Conservation (phyloP, 2,888 invertebrate species). For the Leptinotarsa rubiginosa region DNA sequence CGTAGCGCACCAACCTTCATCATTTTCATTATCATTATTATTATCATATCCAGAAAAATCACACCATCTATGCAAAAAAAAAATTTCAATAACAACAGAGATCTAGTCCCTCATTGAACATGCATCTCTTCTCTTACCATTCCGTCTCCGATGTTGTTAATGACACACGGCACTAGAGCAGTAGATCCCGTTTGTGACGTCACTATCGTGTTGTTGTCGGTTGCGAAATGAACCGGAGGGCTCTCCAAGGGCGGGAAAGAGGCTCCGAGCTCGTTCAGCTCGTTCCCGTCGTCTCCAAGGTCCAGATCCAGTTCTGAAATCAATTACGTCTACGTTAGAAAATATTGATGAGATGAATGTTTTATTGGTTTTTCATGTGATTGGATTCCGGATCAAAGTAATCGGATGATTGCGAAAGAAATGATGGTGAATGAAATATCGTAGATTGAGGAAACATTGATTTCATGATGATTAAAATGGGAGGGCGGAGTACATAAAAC, state of each 20-base stretch:
- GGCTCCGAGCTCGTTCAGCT: slow-evolving; percentile 62
- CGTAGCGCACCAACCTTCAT: too few relatives aligned
- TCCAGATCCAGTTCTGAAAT: slow-evolving; percentile 51
- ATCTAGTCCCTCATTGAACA: background rate
- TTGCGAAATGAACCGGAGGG: slow-evolving; percentile 82
- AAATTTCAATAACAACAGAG: too few relatives aligned
- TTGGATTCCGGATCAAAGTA: background rate
- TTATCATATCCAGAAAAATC: too few relatives aligned
- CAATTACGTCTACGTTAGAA: slow-evolving; percentile 16
- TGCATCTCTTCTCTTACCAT: slow-evolving; percentile 74
- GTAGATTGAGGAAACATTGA: too few relatives aligned
- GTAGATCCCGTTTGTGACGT: slow-evolving; percentile 88
- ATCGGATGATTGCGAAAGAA: background rate
- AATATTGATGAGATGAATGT: background rate
- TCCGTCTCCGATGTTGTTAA: slow-evolving; percentile 88
- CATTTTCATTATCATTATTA: too few relatives aligned
- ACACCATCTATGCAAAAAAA: too few relatives aligned
- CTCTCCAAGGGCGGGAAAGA: slow-evolving; percentile 65
- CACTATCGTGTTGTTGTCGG: slow-evolving; percentile 84
- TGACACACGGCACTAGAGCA: slow-evolving; percentile 84
- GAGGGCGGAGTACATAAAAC: too few relatives aligned
- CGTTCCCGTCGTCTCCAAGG: slow-evolving; percentile 58
- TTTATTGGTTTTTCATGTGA: background rate
- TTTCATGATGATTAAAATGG: too few relatives aligned
- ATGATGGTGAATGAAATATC: background rate